Conservation (phyloP, 2,797 vertebrate genomes). For the Malacoctenus gilli region DNA sequence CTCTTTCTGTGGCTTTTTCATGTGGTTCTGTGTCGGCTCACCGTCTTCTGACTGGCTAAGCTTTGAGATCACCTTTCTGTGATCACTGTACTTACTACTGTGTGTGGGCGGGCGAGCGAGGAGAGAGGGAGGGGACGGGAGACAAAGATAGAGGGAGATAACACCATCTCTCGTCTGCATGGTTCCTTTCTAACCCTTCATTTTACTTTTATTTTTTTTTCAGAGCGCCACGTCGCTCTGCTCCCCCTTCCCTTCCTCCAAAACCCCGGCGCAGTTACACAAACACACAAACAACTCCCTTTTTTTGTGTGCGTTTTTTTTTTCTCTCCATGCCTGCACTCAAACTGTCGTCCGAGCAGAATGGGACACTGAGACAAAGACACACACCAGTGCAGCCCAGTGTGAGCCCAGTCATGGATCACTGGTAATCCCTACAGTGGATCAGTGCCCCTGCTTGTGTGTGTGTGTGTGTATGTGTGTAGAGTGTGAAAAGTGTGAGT, state of each 20-base stretch:
- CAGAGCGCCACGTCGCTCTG: too few relatives aligned
- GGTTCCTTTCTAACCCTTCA: constrained; percentile 17
- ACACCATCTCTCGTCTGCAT: constrained; percentile 37
- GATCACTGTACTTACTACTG: constrained; percentile 63
- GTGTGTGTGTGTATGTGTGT: constrained; percentile 18
- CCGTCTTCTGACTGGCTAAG: constrained; percentile 54
- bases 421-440: constrained; percentile 53
- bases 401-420: constrained; percentile 63
- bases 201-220: constrained; percentile 49
- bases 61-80: constrained; percentile 67
- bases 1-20: constrained; percentile 23
- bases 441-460: constrained; percentile 44
- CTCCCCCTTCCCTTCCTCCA: constrained; percentile 29
- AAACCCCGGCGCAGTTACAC: constrained; percentile 6
- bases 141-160: constrained; percentile 36
- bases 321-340: constrained; percentile 16
- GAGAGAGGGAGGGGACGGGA: constrained; percentile 39
- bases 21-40: constrained; percentile 37
- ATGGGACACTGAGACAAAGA: constrained; percentile 51
- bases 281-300: constrained; percentile 29
- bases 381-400: constrained; percentile 55
- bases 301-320: too few relatives aligned
- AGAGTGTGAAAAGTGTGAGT: neutral
- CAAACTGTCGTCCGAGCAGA: constrained; percentile 35
- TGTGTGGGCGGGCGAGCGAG: constrained; percentile 55